Conservation (phyloP, 2,797 vertebrate species). For the Jordanella pulchra region DNA sequence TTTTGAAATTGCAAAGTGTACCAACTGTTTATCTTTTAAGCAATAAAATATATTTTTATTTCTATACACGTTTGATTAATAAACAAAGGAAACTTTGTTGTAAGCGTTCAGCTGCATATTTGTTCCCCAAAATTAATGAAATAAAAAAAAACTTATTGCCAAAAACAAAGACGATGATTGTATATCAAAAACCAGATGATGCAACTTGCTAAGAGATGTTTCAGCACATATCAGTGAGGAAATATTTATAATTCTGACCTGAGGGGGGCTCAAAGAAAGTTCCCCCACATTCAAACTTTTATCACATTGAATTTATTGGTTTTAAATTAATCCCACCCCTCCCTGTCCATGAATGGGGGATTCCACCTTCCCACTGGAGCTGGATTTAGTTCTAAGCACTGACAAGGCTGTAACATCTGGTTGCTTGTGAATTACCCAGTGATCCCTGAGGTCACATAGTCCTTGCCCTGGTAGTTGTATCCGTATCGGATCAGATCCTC, state of each 20-base stretch:
- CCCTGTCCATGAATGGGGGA: not conserved
- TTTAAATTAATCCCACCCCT: not conserved
- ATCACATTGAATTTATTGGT: not conserved
- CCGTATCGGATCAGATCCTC: conserved; percentile 96
- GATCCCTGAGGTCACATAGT: conserved; percentile 98
- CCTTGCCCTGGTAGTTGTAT: conserved; percentile 98
- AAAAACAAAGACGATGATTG: not conserved
- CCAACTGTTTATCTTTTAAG: no score
- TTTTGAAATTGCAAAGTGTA: no score
- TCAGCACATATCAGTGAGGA: not conserved
- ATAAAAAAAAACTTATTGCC: no score
- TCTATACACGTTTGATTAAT: no score
- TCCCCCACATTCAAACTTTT: not conserved
- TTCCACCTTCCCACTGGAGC: not conserved
- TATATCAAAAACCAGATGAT: not conserved
- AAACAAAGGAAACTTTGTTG: no score
- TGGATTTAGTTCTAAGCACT: not conserved
- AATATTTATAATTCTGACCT: not conserved
- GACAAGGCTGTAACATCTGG: not conserved
- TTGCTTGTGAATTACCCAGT: conserved; percentile 86
- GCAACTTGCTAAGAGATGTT: not conserved
- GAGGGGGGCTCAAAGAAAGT: not conserved
- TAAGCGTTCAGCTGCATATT: no score
- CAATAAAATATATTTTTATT: no score
- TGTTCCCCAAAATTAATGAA: no score